Evolutionary conservation across 37 sponge, comb jelly and placozoan genomes (phyloP), one percentile per base, ranked within the genome.

Genomic region (Geodia barretti): DNA sequence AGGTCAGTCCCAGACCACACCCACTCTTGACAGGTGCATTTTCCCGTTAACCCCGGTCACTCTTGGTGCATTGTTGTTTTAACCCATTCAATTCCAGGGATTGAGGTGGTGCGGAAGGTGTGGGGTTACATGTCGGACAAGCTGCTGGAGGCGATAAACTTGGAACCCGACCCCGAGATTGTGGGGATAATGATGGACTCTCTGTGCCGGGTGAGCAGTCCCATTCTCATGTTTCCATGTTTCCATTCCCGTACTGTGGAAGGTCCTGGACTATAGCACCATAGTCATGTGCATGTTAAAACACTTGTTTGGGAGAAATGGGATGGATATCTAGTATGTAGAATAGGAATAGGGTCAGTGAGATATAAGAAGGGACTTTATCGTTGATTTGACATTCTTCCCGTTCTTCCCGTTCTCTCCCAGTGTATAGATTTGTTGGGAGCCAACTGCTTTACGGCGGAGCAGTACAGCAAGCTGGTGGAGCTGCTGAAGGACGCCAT

Each of bases 341-440:
- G n/a, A n/a, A n/a, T n/a, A n/a, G n/a, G n/a, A n/a, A n/a, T n/a
- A n/a, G n/a, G n/a, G n/a, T n/a, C n/a, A n/a, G n/a, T n/a, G n/a
- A n/a, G n/a, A n/a, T n/a, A n/a, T n/a, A n/a, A n/a, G n/a, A n/a
- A n/a, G n/a, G n/a, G n/a, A n/a, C n/a, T n/a, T n/a, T n/a, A n/a
- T n/a, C n/a, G n/a, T n/a, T n/a, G n/a, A n/a, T n/a, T n/a, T n/a
- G n/a, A n/a, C n/a, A n/a, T n/a, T n/a, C n/a, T n/a, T n/a, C n/a
- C n/a, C n/a, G 5, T 66, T 78, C 25, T 11, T 2, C 39, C 61
- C 41, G n/a, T 23, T 60, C 20, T 39, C 67, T 78, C 70, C 1
- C 64, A 94, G 91, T 97, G 91, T 71, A 79, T 93, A 3, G 90
- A 98, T 78, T 69, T 92, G n/a, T 75, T 98, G 14, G 98, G 98